These are phyloP conservation scores for Drosophila ustulata DNA, from an alignment of 2,888 invertebrate species.

Conservation along the genomic window DNA sequence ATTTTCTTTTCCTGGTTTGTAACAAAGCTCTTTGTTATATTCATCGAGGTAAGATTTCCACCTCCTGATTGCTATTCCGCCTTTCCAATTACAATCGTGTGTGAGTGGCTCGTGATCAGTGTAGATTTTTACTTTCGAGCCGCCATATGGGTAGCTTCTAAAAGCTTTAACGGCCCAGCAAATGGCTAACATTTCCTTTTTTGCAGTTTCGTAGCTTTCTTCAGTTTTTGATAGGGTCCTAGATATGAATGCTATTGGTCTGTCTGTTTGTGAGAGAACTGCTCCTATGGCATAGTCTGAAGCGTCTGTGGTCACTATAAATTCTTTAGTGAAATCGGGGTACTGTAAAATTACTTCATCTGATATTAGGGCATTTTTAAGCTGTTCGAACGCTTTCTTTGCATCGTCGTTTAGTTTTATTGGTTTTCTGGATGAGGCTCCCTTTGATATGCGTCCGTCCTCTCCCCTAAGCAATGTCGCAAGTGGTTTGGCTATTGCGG, in stretches of 20 bases:
- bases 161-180: slow-evolving; percentile 8
- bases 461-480: slow-evolving; percentile 14
- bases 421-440: neutral
- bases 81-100: slow-evolving; percentile 17
- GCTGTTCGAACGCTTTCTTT: slow-evolving; percentile 3
- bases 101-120: slow-evolving; percentile 31
- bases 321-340: slow-evolving; percentile 3
- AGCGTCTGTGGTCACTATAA: slow-evolving; percentile 6
- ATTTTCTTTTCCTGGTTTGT: neutral
- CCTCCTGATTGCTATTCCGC: slow-evolving; percentile 9
- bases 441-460: slow-evolving; percentile 13
- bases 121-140: slow-evolving; percentile 17
- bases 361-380: slow-evolving; percentile 9
- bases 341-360: slow-evolving; percentile 9
- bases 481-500: slow-evolving; percentile 6
- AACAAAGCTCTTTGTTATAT: slow-evolving; percentile 18
- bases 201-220: slow-evolving; percentile 11
- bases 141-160: slow-evolving; percentile 15
- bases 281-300: slow-evolving; percentile 8
- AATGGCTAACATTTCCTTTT: slow-evolving; percentile 28
- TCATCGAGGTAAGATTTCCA: slow-evolving; percentile 17
- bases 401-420: slow-evolving; percentile 5
- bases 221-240: slow-evolving; percentile 13
- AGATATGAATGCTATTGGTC: slow-evolving; percentile 14
- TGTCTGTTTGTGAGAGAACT: slow-evolving; percentile 3